Percentiles rank a stretch among this genome's conserved stretches.
These are phyloP conservation scores for Macroglossus sobrinus DNA, from an alignment of 2,113 vertebrate species.

Conservation along the genomic window DNA sequence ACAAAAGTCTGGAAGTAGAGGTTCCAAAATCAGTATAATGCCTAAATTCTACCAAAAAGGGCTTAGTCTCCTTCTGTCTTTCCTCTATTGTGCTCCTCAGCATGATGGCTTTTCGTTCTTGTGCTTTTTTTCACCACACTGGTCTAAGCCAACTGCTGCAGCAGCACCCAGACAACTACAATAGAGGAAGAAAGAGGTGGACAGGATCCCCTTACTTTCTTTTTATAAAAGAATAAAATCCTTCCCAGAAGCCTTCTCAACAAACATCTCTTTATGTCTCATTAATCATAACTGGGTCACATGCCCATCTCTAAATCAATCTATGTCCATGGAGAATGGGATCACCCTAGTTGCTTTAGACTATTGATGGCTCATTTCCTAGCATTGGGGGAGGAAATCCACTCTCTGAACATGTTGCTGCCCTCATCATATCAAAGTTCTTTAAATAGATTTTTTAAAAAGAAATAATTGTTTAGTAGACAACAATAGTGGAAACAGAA, in stretches of 20 bases:
- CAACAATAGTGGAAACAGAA: neutral
- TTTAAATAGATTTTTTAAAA: constrained; percentile 14
- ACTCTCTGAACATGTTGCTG: neutral
- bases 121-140: neutral
- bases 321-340: neutral
- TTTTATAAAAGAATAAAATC: neutral
- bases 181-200: neutral
- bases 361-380: neutral
- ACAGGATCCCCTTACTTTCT: neutral
- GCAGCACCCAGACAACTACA: neutral
- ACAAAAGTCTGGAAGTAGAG: neutral
- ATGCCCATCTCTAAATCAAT: neutral
- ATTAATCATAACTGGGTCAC: constrained; percentile 24
- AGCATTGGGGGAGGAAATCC: neutral
- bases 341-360: neutral
- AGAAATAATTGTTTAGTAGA: neutral
- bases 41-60: neutral
- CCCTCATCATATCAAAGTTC: neutral
- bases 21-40: neutral
- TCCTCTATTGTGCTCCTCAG: neutral
- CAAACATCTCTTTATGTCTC: neutral
- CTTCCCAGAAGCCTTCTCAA: neutral
- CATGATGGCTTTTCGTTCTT: neutral
- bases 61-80: neutral
- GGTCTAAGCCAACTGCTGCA: neutral